A percentile compares a stretch with the other conserved stretches of the same genome.
phyloP scores from a whole-genome alignment of 2,113 vertebrate species.

The Dasyprocta punctata region DNA sequence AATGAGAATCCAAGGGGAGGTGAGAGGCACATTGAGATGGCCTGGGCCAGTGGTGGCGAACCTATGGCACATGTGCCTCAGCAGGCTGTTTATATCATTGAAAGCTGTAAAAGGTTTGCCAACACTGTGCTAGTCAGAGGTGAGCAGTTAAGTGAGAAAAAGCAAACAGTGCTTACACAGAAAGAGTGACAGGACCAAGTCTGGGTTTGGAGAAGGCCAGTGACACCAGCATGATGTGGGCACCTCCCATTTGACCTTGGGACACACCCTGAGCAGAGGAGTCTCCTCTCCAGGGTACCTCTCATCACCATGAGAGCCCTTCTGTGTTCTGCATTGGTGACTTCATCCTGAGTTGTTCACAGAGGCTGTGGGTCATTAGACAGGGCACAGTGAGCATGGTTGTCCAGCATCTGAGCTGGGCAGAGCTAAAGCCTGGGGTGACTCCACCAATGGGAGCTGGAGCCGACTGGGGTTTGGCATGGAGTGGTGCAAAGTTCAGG shows the following conservation, averaged over 20 bases:
- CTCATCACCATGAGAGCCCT: not conserved
- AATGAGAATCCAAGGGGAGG: not conserved
- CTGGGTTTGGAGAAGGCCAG: not conserved
- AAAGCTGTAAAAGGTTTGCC: not conserved
- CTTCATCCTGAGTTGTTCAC: not conserved
- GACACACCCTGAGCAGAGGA: not conserved
- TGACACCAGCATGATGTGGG: not conserved
- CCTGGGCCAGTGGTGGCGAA: not conserved
- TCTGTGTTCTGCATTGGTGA: not conserved
- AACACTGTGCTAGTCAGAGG: not conserved
- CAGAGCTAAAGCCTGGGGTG: not conserved
- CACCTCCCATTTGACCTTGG: not conserved
- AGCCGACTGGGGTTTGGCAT: not conserved
- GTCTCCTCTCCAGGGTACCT: not conserved
- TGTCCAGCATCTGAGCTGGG: not conserved
- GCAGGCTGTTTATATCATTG: not conserved
- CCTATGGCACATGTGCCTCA: not conserved
- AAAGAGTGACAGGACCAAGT: not conserved
- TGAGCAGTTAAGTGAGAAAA: not conserved
- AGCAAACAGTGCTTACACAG: not conserved
- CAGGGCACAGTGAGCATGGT: not conserved
- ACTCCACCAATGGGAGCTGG: not conserved
- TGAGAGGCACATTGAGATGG: not conserved
- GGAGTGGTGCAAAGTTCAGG: not conserved
- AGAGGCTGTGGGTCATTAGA: not conserved